Conservation (phyloP, 2,888 invertebrate genomes). For the Notocelia uddmanniana region DNA sequence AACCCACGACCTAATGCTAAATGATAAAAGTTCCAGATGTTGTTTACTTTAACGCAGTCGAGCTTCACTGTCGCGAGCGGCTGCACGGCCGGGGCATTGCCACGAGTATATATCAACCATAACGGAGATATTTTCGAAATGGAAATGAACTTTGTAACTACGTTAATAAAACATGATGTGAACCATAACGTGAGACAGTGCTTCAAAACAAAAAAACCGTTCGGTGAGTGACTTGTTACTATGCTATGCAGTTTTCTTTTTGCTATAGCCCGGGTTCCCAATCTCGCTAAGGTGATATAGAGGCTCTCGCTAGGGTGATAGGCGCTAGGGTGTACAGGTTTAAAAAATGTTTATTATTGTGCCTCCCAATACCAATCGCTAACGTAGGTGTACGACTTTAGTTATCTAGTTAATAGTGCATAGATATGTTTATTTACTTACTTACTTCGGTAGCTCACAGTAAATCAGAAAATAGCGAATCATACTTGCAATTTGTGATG, state of each 20-base stretch:
- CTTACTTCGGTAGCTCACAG: no score
- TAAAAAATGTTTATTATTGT: no score
- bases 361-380: no score
- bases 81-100: constrained; percentile 54
- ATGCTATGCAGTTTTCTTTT: background rate
- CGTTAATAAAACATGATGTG: constrained; percentile 80
- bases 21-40: constrained; percentile 67
- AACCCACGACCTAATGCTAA: constrained; percentile 57
- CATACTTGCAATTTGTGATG: no score
- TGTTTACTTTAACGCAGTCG: constrained; percentile 71
- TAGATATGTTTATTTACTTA: no score
- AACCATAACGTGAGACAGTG: constrained; percentile 83
- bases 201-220: constrained; percentile 80
- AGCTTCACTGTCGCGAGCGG: constrained; percentile 54
- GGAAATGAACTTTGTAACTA: constrained; percentile 79
- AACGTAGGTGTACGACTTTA: no score
- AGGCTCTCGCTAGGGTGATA: no score
- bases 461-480: no score
- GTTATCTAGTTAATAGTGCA: no score
- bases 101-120: background rate
- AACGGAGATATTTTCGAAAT: constrained; percentile 58
- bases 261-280: background rate
- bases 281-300: background rate
- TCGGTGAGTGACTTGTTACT: constrained; percentile 68
- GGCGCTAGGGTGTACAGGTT: no score